phyloP scores from a whole-genome alignment of 2,888 invertebrate genomes.

The Melanchra persicariae region DNA sequence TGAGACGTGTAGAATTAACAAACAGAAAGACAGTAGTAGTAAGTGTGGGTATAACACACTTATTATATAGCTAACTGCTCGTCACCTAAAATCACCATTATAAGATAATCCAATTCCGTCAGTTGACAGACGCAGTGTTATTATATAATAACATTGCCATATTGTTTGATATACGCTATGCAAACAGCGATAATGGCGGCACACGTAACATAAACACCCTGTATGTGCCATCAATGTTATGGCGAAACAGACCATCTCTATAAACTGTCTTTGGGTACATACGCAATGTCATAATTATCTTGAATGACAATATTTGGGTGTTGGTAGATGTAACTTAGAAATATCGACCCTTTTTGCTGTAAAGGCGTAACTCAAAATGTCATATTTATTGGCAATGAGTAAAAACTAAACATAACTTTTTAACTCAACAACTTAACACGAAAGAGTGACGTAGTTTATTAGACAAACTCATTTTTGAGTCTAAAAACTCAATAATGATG shows the following conservation, averaged over 20 bases:
- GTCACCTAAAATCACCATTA: slow-evolving; percentile 2
- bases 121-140: slow-evolving; percentile 36
- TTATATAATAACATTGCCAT: slow-evolving; percentile 36
- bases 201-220: slow-evolving; percentile 31
- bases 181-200: slow-evolving; percentile 31
- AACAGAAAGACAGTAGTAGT: too few species aligned
- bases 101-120: slow-evolving; percentile 15
- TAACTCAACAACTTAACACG: too few species aligned
- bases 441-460: too few species aligned
- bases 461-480: too few species aligned
- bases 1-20: too few species aligned
- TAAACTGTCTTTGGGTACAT: slow-evolving; percentile 23
- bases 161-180: slow-evolving; percentile 39
- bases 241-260: slow-evolving; percentile 17
- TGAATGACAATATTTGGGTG: slow-evolving; percentile 5
- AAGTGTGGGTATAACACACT: neutral
- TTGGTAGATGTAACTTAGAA: neutral
- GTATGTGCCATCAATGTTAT: slow-evolving; percentile 29
- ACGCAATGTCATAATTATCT: slow-evolving; percentile 23
- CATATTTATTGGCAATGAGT: too few species aligned
- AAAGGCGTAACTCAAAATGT: too few species aligned
- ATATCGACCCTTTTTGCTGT: too few species aligned
- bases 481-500: too few species aligned
- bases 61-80: neutral
- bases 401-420: too few species aligned